Base-by-base conservation (phyloP, 1,140 invertebrate species). In the Penaeus indicus region DNA sequence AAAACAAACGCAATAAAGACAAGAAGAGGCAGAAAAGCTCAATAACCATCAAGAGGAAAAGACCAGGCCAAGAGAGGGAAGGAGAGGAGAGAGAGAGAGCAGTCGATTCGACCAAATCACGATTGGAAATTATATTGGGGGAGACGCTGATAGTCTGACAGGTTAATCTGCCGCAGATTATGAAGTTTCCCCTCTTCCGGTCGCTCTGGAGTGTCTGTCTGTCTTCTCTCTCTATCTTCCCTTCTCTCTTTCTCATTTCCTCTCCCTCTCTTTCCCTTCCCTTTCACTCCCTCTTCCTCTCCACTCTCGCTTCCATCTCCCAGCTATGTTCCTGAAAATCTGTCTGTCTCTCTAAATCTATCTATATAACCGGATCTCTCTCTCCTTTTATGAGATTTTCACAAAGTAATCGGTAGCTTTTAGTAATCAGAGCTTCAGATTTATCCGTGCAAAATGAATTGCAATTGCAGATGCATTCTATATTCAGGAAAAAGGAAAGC, bases 341-440 rank as follows among this genome's bases (percentile, higher is more conserved):
- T 77, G 27, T 77, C 72, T 77, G 27, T 77, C 72, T 77, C 72
- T 77, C 72, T 77, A 27, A 32, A 27, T 77, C n/a, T 25, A 27
- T 77, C 72, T n/a, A 27, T 77, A 27, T n/a, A 27, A 32, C 72
- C 42, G 27, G 19, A 19, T 67, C 63, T 67, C 63, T 67, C 63
- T 67, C 63, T 67, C 63, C n/a, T 25, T 67, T 25, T 67, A 19
- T 67, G 19, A 21, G 1, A 21, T 25, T 3, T 25, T 67, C 63
- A 21, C 63, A 32, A 32, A 32, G 32, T 32, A 32, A 32, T 32
- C 32, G 32, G 32, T 32, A 32, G 32, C 32, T 32, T 32, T 32
- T 32, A 32, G 38, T 8, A 42, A 42, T 7, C 38, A 8, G 38
- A 42, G 38, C 38, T 42, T 42, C 38, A 42, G 4, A 42, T 3